phyloP scores from a whole-genome alignment of 2,113 vertebrate genomes.

The Talpa occidentalis region DNA sequence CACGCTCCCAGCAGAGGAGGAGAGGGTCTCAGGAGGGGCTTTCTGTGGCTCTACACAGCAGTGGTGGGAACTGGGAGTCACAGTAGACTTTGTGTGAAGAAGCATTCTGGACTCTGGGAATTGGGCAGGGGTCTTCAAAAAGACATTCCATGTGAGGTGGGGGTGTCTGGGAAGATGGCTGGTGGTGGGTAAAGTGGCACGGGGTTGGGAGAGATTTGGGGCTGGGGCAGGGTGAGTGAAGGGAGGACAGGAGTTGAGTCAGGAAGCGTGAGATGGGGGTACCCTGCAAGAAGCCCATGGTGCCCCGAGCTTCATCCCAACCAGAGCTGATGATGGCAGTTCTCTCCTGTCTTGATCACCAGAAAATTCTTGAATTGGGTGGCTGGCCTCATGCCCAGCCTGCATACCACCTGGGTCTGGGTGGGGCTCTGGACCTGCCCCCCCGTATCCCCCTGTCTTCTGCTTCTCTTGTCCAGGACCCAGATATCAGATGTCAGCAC shows the following conservation, averaged over 20 bases:
- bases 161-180: background rate
- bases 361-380: background rate
- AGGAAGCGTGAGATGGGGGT: background rate
- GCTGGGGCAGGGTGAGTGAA: background rate
- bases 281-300: background rate
- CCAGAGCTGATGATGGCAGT: too few relatives aligned
- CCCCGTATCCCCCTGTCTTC: too few relatives aligned
- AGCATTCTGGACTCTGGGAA: background rate
- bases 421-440: background rate
- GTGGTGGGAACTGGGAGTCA: background rate
- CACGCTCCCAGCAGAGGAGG: background rate
- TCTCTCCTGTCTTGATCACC: background rate
- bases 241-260: background rate
- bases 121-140: background rate
- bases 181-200: background rate
- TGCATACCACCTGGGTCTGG: background rate
- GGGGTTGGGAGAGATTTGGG: background rate
- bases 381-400: background rate
- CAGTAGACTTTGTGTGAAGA: background rate
- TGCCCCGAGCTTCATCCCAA: background rate
- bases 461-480: background rate
- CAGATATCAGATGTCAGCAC: background rate
- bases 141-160: background rate
- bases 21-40: background rate
- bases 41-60: background rate